A percentile compares a stretch with the other conserved stretches of the same genome.
phyloP scores from a whole-genome alignment of 2,113 vertebrate genomes.

The Lampris megalopsis region DNA sequence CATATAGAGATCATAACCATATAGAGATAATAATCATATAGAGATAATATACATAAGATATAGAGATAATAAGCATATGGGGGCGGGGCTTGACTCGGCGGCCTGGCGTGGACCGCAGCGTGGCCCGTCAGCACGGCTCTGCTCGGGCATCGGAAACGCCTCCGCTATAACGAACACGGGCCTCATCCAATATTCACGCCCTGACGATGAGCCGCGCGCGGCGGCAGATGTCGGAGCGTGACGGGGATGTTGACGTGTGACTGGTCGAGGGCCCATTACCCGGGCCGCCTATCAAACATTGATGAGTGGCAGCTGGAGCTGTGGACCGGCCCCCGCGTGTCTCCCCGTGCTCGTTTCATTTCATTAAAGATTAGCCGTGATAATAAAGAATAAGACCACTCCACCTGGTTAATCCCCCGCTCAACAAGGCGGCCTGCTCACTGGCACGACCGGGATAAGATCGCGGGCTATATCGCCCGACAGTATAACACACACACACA shows the following conservation, averaged over 20 bases:
- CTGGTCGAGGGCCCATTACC: constrained; percentile 91
- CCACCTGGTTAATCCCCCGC: constrained; percentile 53
- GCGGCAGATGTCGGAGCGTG: constrained; percentile 95
- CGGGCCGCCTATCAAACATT: constrained; percentile 93
- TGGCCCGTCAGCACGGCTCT: too few species aligned
- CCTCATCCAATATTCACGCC: constrained; percentile 87
- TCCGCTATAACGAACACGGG: constrained; percentile 9
- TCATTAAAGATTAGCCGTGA: constrained; percentile 27
- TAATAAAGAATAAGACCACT: constrained; percentile 51
- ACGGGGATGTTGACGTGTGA: constrained; percentile 93
- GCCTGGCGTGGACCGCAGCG: too few species aligned
- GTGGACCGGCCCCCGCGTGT: constrained; percentile 77
- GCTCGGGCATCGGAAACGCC: constrained; percentile 21
- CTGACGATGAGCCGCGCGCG: constrained; percentile 88
- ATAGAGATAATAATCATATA: too few species aligned
- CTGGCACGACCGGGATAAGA: too few species aligned
- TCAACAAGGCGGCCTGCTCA: constrained; percentile 31
- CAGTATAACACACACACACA: too few species aligned
- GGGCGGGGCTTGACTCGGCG: too few species aligned
- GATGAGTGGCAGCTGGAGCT: constrained; percentile 93
- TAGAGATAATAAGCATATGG: too few species aligned
- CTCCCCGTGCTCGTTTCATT: constrained; percentile 58
- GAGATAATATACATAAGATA: too few species aligned
- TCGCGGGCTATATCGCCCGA: too few species aligned
- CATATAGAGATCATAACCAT: too few species aligned